Evolutionary conservation across 1,140 invertebrate species (phyloP).

Genomic region (Ceratosolen solmsi): DNA sequence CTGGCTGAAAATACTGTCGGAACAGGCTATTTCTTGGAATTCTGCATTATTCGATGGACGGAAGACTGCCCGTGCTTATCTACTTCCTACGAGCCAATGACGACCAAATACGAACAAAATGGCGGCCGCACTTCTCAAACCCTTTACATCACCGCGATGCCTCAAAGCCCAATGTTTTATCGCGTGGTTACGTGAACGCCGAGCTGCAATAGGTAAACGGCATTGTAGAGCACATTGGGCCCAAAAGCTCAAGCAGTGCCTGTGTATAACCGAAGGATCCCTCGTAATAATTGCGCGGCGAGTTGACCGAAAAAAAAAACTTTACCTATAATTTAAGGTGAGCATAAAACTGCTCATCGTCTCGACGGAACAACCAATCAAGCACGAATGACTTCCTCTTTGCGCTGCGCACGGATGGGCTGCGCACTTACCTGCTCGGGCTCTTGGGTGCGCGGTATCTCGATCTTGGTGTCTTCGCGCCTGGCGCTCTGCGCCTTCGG

Average conservation of each 20-base stretch:
- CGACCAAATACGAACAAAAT: background rate
- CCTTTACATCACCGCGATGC: background rate
- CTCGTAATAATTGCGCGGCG: too few species aligned
- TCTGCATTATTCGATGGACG: background rate
- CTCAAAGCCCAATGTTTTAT: too few species aligned
- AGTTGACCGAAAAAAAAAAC: too few species aligned
- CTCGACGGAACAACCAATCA: too few species aligned
- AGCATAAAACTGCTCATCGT: too few species aligned
- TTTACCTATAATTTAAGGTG: too few species aligned
- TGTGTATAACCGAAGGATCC: too few species aligned
- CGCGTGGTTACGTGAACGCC: background rate
- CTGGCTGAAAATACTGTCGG: background rate
- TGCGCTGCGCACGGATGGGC: too few species aligned
- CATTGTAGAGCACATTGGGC: too few species aligned
- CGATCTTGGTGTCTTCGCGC: constrained; percentile 66
- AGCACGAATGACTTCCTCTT: too few species aligned
- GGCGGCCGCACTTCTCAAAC: background rate
- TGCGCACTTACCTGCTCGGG: constrained; percentile 72
- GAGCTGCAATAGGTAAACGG: background rate
- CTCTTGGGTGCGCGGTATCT: constrained; percentile 67
- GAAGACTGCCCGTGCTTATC: background rate
- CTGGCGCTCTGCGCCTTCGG: constrained; percentile 72
- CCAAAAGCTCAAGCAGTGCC: too few species aligned
- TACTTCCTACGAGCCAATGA: background rate
- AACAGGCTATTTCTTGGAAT: background rate